These are phyloP conservation scores for Psittacula cyanocephala DNA, from an alignment of 2,113 vertebrate species.

Conservation along the genomic window DNA sequence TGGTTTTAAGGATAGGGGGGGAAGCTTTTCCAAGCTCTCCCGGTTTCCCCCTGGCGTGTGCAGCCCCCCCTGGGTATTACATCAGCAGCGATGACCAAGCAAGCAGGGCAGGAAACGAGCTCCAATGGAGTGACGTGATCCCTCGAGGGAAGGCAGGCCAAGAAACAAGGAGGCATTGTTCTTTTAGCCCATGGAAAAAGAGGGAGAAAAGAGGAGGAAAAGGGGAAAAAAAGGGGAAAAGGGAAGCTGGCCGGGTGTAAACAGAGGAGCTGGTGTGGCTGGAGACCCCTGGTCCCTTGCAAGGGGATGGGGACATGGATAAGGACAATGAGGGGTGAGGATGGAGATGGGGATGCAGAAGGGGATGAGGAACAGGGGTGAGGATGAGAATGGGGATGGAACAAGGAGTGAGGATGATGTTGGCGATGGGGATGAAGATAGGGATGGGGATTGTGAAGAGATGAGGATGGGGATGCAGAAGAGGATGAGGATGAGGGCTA, in stretches of 20 bases:
- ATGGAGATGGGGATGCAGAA: fast-evolving
- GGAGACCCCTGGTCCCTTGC: not conserved
- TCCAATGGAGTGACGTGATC: slow-evolving; percentile 60
- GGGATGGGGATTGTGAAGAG: not conserved
- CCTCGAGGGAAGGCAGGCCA: slow-evolving; percentile 32
- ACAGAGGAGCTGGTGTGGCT: not conserved
- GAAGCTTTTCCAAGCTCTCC: not conserved
- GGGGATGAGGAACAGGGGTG: too few relatives aligned
- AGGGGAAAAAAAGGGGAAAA: fast-evolving
- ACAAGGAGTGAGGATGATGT: not conserved
- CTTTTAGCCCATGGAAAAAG: not conserved
- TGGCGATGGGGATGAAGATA: too few relatives aligned
- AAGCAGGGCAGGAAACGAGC: slow-evolving; percentile 50
- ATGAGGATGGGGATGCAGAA: fast-evolving
- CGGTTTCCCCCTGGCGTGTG: not conserved
- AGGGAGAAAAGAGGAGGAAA: not conserved
- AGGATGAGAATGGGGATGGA: too few relatives aligned
- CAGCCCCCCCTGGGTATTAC: slow-evolving; percentile 29
- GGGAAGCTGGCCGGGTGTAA: not conserved
- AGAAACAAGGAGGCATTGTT: slow-evolving; percentile 68
- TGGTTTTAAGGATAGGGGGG: not conserved
- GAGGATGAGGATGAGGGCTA: fast-evolving
- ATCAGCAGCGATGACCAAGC: slow-evolving; percentile 60
- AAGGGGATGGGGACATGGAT: too few relatives aligned
- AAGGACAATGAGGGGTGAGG: too few relatives aligned